Evolutionary conservation across 2,113 vertebrate genomes (phyloP), one percentile per base, ranked within the genome.

Genomic region (human): DNA sequence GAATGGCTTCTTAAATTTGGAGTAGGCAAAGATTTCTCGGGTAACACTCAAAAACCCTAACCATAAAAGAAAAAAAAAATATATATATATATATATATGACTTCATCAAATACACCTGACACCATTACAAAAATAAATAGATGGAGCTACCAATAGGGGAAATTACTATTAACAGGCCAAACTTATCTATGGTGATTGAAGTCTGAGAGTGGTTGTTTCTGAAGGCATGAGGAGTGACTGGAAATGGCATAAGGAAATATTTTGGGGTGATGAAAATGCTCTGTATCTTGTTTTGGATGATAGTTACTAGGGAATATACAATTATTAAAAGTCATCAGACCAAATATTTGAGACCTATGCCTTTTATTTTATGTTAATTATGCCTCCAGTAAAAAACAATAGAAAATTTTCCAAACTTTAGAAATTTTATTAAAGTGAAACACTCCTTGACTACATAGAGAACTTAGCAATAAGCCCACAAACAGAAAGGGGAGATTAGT

Each of bases 281-380:
- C 61, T 93, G 1, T 40, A 1, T 68, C 38, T 94, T 92, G 14
- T 72, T 97, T 87, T 95, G 78, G 78, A 93, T 76, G 35, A 75
- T 48, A 32, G 50, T 50, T 81, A 81, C 3, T 30, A 25, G 14
- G 40, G 11, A 32, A 8, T 50, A 81, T 38, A 81, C 8, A 84
- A n/a, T 92, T 88, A 79, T 50, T 68, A 83, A 48, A 93, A 9
- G 13, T 93, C 32, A 83, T 55, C 10, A 32, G 22, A 95, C 3
- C 13, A 82, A 95, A 81, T 23, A 45, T 4, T 68, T 55, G 25
- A 95, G 89, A 84, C 30, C 20, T 88, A 30, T 14, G 14, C 6
- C 82, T 80, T 88, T 88, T 92, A 89, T 35, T 86, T 87, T 66
- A 57, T 76, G 27, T 85, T 75, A 64, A 75, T 89, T 89, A 90